Evolutionary conservation across 2,797 vertebrate genomes (phyloP).

Genomic region (Pseudomugil tenellus): DNA sequence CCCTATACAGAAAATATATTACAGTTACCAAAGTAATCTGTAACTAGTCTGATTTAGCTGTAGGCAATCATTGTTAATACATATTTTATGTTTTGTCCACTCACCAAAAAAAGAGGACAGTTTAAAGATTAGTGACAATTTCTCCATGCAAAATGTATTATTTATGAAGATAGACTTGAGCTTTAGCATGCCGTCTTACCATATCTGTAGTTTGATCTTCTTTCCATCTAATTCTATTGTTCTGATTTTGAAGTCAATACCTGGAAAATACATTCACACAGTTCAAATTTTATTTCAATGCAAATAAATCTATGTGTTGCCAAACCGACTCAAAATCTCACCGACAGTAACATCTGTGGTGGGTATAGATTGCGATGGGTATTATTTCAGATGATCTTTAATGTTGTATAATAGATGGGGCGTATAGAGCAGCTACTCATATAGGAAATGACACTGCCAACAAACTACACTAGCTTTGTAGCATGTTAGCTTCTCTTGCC

Average conservation of each 20-base stretch:
- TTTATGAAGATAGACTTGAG: no score
- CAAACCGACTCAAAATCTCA: not conserved
- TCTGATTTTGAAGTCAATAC: slow-evolving; percentile 99
- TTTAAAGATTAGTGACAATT: no score
- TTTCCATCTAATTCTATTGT: slow-evolving; percentile 97
- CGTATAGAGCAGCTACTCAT: slow-evolving; percentile 37
- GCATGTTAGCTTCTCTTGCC: slow-evolving; percentile 27
- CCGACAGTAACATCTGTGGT: not conserved
- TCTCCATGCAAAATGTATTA: no score
- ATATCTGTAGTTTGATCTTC: slow-evolving; percentile 99
- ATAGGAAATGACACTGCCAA: slow-evolving; percentile 38
- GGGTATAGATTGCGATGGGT: not conserved
- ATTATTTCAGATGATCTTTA: not conserved
- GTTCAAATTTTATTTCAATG: not conserved
- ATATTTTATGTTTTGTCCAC: no score
- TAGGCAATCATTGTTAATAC: no score
- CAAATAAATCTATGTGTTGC: no score
- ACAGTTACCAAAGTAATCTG: not conserved
- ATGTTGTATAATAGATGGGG: slow-evolving; percentile 24
- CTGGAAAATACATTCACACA: slow-evolving; percentile 63
- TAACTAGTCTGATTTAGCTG: not conserved
- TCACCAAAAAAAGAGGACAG: no score
- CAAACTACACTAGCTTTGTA: slow-evolving; percentile 25
- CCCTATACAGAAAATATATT: slow-evolving; percentile 79
- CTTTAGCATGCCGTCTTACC: slow-evolving; percentile 81